A percentile compares a stretch with the other conserved stretches of the same genome.
Evolutionary conservation across 2,888 invertebrate species (phyloP).

Genomic region (Fissipunctia ypsillon): DNA sequence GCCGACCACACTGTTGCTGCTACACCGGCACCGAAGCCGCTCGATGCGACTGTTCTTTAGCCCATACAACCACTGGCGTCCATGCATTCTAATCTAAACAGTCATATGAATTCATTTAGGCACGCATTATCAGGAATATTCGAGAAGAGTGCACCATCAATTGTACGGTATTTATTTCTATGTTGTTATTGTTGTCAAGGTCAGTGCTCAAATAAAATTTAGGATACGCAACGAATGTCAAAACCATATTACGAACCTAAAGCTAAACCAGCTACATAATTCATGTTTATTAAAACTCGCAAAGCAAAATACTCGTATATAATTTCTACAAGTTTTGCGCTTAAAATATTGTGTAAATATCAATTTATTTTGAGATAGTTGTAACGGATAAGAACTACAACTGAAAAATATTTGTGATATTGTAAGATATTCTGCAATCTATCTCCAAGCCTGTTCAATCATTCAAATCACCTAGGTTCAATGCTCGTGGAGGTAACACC

Average conservation of each 20-base stretch:
- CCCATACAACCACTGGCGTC: not conserved
- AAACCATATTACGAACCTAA: conserved; percentile 25
- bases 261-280: conserved; percentile 2
- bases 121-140: conserved; percentile 23
- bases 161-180: not conserved
- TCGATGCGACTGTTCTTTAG: conserved; percentile 17
- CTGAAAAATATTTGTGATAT: conserved; percentile 37
- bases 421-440: conserved; percentile 27
- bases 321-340: conserved; percentile 20
- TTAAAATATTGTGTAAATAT: conserved; percentile 18
- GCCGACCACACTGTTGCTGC: conserved; percentile 65
- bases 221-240: conserved; percentile 25
- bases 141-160: conserved; percentile 33
- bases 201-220: conserved; percentile 34
- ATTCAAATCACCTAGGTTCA: conserved; percentile 22
- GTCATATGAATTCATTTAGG: not conserved
- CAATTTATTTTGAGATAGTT: conserved; percentile 36
- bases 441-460: conserved; percentile 17
- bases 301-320: conserved; percentile 19
- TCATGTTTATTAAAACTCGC: conserved; percentile 24
- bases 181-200: conserved; percentile 38
- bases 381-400: conserved; percentile 33
- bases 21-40: conserved; percentile 39
- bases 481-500: conserved; percentile 14
- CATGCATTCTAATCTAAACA: conserved; percentile 2